Percentiles rank a stretch among this genome's conserved stretches.
Conservation (phyloP, 2,113 vertebrate genomes). For the Sphyrna mokarran region DNA sequence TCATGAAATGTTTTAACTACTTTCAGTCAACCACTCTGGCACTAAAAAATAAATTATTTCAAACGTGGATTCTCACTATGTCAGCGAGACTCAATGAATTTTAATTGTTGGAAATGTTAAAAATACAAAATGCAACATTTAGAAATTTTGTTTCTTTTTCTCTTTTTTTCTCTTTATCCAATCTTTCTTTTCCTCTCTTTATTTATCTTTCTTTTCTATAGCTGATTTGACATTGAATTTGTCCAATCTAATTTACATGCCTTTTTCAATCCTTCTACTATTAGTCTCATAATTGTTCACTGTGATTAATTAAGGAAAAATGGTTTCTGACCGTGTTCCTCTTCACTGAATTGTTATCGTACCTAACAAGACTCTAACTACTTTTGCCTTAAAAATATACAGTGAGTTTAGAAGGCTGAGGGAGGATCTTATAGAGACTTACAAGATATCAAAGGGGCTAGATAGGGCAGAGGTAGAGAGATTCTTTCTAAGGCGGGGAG, state of each 20-base stretch:
- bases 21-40: neutral
- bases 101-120: neutral
- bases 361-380: no score
- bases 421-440: no score
- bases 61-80: neutral
- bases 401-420: no score
- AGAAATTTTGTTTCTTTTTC: neutral
- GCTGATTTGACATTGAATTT: neutral
- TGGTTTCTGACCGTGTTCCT: neutral
- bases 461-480: no score
- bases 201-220: no score
- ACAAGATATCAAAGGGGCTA: no score
- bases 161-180: neutral
- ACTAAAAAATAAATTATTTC: neutral
- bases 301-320: neutral
- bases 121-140: neutral
- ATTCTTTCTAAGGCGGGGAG: no score
- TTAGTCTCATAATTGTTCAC: neutral
- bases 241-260: neutral
- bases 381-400: no score
- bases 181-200: neutral
- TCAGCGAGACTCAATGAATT: neutral
- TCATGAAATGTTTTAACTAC: neutral
- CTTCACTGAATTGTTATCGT: neutral
- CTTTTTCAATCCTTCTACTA: neutral